Percentiles rank a stretch among this genome's conserved stretches.
These are phyloP conservation scores for Agrotis puta DNA, from an alignment of 2,888 invertebrate genomes.

Conservation along the genomic window DNA sequence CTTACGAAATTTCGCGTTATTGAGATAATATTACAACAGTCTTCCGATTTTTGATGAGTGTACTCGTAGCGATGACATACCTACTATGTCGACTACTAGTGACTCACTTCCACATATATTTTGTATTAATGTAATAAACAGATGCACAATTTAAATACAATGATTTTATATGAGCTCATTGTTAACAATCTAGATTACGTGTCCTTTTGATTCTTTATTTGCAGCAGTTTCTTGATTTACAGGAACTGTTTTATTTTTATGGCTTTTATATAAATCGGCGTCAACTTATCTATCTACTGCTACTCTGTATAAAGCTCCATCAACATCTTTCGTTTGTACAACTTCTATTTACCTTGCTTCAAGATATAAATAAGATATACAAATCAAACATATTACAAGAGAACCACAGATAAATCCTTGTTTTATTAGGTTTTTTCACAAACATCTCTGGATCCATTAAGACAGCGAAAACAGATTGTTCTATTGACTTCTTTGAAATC, in stretches of 20 bases:
- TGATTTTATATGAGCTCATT: slow-evolving; percentile 51
- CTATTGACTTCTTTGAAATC: too few relatives aligned
- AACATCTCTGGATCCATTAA: background rate
- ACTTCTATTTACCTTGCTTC: too few relatives aligned
- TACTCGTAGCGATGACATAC: slow-evolving; percentile 10
- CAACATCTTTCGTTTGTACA: too few relatives aligned
- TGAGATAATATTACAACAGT: slow-evolving; percentile 24
- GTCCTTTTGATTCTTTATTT: slow-evolving; percentile 12
- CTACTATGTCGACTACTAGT: slow-evolving; percentile 18
- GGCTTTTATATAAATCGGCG: too few relatives aligned
- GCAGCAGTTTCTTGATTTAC: background rate
- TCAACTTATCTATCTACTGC: too few relatives aligned
- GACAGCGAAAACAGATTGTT: background rate
- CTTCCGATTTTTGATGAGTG: slow-evolving; percentile 26
- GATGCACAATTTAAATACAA: slow-evolving; percentile 43
- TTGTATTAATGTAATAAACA: slow-evolving; percentile 42
- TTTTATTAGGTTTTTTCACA: background rate
- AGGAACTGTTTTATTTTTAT: background rate
- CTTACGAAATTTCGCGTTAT: background rate
- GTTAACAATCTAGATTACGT: slow-evolving; percentile 36
- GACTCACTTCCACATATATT: slow-evolving; percentile 46
- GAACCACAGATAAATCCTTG: background rate
- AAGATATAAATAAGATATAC: too few relatives aligned
- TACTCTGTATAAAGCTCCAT: too few relatives aligned
- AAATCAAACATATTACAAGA: too few relatives aligned